Evolutionary conservation across 2,888 invertebrate species (phyloP).

Genomic region (Cheiracanthium punctorium): DNA sequence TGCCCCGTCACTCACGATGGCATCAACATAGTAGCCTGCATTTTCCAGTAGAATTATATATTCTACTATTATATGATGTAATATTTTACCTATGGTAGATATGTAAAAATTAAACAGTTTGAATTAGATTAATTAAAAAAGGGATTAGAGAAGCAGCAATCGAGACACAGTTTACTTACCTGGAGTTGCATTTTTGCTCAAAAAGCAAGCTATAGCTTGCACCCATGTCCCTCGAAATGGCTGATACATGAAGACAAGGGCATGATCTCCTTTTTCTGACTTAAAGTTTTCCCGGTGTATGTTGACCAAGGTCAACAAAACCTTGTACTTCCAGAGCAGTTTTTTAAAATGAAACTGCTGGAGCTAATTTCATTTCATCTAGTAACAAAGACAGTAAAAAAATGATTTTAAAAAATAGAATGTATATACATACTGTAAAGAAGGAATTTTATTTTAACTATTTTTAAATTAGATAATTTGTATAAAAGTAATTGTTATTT

Average conservation of each 20-base stretch:
- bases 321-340: background rate
- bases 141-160: too few relatives aligned
- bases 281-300: background rate
- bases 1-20: too few relatives aligned
- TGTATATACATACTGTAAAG: too few relatives aligned
- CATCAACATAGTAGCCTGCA: background rate
- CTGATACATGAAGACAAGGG: background rate
- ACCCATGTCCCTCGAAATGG: constrained; percentile 12
- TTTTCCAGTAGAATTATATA: background rate
- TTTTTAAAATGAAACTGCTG: background rate
- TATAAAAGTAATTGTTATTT: too few relatives aligned
- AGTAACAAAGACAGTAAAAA: background rate
- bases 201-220: constrained; percentile 12
- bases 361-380: background rate
- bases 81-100: background rate
- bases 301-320: background rate
- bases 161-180: too few relatives aligned
- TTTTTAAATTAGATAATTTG: too few relatives aligned
- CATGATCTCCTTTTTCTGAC: background rate
- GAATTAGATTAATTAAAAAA: too few relatives aligned
- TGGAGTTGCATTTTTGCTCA: constrained; percentile 7
- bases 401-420: too few relatives aligned
- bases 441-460: too few relatives aligned
- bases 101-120: too few relatives aligned
- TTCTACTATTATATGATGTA: too few relatives aligned